phyloP scores from a whole-genome alignment of 2,113 vertebrate species.

The Syrmaticus mikado region DNA sequence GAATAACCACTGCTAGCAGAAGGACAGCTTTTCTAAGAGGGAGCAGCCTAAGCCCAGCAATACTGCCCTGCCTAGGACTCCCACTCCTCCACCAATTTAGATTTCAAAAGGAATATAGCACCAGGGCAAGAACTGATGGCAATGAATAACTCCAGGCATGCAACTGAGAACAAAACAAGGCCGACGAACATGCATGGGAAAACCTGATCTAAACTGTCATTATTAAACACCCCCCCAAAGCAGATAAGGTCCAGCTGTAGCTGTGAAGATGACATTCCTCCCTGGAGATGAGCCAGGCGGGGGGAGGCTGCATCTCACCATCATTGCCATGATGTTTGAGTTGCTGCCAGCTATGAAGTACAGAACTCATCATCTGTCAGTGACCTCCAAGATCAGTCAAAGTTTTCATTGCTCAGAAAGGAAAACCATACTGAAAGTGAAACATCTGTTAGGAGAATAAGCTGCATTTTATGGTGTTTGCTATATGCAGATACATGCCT shows the following conservation, averaged over 20 bases:
- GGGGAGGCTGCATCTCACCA: conserved; percentile 47
- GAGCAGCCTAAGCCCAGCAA: background rate
- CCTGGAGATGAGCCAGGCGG: conserved; percentile 55
- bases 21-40: background rate
- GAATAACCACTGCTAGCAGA: conserved; percentile 1
- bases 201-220: conserved; percentile 58
- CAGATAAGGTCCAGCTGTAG: conserved; percentile 49
- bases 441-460: conserved; percentile 42
- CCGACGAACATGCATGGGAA: conserved; percentile 43
- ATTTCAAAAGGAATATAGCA: background rate
- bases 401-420: conserved; percentile 51
- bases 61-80: background rate
- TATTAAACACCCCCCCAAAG: background rate
- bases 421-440: conserved; percentile 43
- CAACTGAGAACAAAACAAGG: conserved; percentile 25
- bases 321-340: conserved; percentile 49
- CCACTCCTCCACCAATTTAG: background rate
- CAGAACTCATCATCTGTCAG: conserved; percentile 63
- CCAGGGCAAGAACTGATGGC: background rate
- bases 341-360: conserved; percentile 40
- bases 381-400: conserved; percentile 65
- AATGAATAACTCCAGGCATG: background rate
- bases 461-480: conserved; percentile 18
- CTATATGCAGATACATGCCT: conserved; percentile 30
- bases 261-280: conserved; percentile 60